Percentiles rank a stretch among this genome's conserved stretches.
Evolutionary conservation across 2,113 vertebrate genomes (phyloP).

Genomic region (Taxidea taxus): DNA sequence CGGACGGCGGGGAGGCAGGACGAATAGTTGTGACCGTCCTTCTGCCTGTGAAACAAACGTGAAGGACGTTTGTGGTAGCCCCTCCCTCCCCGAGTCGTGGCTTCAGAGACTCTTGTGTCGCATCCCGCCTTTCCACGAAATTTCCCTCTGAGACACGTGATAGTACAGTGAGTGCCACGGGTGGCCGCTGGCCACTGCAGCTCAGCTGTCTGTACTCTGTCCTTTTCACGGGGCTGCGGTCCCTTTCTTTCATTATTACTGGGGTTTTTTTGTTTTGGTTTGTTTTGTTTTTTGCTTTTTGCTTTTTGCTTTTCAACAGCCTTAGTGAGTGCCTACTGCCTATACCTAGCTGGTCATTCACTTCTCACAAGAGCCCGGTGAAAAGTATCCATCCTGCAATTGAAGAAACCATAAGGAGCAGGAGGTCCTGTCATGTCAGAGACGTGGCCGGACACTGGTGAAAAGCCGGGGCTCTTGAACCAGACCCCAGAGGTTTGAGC

Average conservation of each 20-base stretch:
- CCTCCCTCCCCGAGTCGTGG: neutral
- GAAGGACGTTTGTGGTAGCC: neutral
- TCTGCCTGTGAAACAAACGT: neutral
- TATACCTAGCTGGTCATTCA: neutral
- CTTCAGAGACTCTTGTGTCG: neutral
- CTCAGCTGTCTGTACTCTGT: neutral
- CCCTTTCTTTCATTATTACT: neutral
- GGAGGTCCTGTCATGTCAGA: neutral
- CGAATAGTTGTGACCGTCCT: neutral
- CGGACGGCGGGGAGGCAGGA: neutral
- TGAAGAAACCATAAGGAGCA: neutral
- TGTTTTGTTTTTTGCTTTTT: too few species aligned
- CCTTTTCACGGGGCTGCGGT: neutral
- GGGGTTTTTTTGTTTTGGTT: neutral
- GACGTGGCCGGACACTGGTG: rapidly evolving
- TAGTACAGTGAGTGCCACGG: neutral
- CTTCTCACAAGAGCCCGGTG: neutral
- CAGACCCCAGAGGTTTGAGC: neutral
- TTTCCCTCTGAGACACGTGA: neutral
- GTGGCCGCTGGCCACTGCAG: neutral
- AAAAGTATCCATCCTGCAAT: neutral
- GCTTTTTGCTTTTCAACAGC: neutral
- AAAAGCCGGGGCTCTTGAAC: neutral
- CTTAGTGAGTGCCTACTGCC: neutral
- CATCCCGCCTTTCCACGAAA: neutral